Conservation (phyloP, 2,113 vertebrate genomes). For the Mixornis gularis region DNA sequence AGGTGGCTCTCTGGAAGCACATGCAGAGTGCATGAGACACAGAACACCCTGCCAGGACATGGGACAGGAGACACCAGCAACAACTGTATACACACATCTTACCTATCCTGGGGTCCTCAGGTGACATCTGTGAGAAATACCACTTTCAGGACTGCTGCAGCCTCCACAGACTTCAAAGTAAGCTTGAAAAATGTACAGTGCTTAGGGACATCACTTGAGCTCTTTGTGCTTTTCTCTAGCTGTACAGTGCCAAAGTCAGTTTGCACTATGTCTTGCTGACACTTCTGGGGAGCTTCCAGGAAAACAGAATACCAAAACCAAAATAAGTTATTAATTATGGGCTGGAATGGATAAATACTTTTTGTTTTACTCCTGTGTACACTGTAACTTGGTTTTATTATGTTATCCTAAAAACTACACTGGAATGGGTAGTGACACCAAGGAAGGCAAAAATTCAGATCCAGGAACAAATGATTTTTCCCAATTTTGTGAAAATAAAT, state of each 20-base stretch:
- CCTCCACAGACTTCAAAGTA: not conserved
- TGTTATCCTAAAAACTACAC: not conserved
- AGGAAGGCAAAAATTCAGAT: not conserved
- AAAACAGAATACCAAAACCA: not conserved
- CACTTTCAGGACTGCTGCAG: not conserved
- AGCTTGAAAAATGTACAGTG: not conserved
- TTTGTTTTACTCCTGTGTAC: not conserved
- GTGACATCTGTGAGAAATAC: not conserved
- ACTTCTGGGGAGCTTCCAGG: not conserved
- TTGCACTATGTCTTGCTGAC: not conserved
- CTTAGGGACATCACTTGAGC: not conserved
- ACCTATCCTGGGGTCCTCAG: not conserved
- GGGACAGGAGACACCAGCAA: not conserved
- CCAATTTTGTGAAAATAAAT: not conserved
- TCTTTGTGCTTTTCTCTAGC: not conserved
- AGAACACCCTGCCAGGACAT: not conserved
- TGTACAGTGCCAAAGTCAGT: not conserved
- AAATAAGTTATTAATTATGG: not conserved
- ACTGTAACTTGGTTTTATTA: not conserved
- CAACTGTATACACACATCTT: not conserved
- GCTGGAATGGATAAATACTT: not conserved
- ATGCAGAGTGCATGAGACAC: rapidly evolving
- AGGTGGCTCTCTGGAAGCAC: not conserved
- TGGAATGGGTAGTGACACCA: not conserved
- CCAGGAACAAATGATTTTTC: not conserved